Evolutionary conservation across 2,888 invertebrate species (phyloP), one percentile per base, ranked within the genome.

Genomic region (Phanerotoma sp.): DNA sequence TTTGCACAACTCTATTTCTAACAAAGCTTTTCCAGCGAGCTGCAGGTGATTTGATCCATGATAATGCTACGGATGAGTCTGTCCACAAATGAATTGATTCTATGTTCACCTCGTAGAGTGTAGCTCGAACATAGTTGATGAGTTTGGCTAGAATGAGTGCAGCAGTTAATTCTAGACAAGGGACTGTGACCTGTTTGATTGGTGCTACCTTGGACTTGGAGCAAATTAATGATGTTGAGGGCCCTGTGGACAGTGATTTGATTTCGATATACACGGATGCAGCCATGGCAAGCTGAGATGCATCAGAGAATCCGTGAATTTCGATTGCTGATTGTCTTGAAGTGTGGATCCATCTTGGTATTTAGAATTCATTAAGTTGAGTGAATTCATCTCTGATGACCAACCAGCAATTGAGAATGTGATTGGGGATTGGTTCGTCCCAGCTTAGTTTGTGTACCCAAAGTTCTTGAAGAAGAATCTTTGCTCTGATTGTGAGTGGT

Each of bases 301-400:
- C 60, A 13, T 60, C 60, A 2, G 56, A 42, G 22, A 58, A 58
- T 2, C 60, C 55, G 16, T 62, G 60, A 5, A 62, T 15, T 38
- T 62, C 60, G 2, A 56, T 30, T 5, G 21, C 4, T 3, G 35
- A 37, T 4, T 16, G 25, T n/a, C 5, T 40, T 3, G 15, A 15
- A 2, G 16, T 2, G 25, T 37, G 28, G 21, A 21, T 25, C 18
- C 5, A 48, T 25, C 25, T 5, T 25, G 25, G 25, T 6, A 25
- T 5, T 25, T 5, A 25, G 25, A 25, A 6, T 7, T 7, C 25
- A 25, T 25, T 5, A 25, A 25, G 25, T 25, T 25, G 25, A 25
- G 25, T 25, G 25, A 25, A 25, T 25, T 25, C 7, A 25, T 25
- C 25, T 25, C 25, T 25, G 25, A 25, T 25, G 5, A 25, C 7